phyloP scores from a whole-genome alignment of 2,797 vertebrate genomes.

The Sciurus vulgaris region DNA sequence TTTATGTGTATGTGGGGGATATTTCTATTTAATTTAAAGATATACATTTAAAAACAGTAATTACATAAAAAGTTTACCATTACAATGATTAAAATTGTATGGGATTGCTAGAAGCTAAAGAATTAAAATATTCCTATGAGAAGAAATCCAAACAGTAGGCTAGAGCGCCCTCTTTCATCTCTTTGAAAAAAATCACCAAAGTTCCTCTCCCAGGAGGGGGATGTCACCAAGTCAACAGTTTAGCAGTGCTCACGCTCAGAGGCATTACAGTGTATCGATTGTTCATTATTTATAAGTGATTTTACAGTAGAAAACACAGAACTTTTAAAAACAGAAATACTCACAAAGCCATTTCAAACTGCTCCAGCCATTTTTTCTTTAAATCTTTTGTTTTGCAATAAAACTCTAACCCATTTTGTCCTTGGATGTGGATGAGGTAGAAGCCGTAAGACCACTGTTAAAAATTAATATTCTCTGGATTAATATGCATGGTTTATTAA shows the following conservation, averaged over 20 bases:
- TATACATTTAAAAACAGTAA: slow-evolving; percentile 54
- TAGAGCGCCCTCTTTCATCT: slow-evolving; percentile 87
- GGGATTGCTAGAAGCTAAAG: slow-evolving; percentile 58
- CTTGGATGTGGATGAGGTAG: slow-evolving; percentile 98
- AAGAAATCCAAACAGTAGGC: slow-evolving; percentile 73
- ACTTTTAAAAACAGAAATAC: slow-evolving; percentile 86
- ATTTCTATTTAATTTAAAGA: slow-evolving; percentile 47
- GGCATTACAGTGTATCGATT: neutral
- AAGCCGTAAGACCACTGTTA: slow-evolving; percentile 98
- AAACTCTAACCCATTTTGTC: slow-evolving; percentile 97
- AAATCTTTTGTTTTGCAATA: slow-evolving; percentile 99
- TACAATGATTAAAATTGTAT: slow-evolving; percentile 76
- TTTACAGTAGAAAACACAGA: neutral
- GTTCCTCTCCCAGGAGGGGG: neutral
- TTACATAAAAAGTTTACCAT: slow-evolving; percentile 76
- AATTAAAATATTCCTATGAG: slow-evolving; percentile 51
- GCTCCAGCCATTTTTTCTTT: slow-evolving; percentile 99
- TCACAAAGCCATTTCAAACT: slow-evolving; percentile 99
- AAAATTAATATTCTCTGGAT: slow-evolving; percentile 82
- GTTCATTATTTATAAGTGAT: slow-evolving; percentile 3
- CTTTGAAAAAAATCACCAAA: slow-evolving; percentile 72
- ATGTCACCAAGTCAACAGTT: neutral
- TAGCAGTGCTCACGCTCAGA: fast-evolving
- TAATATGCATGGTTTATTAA: slow-evolving; percentile 34
- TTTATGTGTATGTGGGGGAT: neutral